Conservation (phyloP, 1,140 invertebrate species). For the Drosophila rhopaloa region DNA sequence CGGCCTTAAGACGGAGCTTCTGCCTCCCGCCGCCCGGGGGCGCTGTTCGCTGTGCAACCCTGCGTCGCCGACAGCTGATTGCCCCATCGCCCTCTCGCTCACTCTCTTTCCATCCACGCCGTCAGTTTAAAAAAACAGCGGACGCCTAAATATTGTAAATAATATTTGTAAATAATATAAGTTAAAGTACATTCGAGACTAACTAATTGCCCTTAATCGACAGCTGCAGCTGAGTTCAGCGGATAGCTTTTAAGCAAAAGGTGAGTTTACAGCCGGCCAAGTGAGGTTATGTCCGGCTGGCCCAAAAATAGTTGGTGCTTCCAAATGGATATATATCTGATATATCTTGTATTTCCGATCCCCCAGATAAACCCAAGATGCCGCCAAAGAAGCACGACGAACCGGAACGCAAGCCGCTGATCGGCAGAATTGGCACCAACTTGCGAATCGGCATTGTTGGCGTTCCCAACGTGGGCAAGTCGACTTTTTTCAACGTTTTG, state of each 20-base stretch:
- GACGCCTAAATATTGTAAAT: constrained; percentile 32
- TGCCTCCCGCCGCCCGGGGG: constrained; percentile 20
- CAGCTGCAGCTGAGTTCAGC: constrained; percentile 17
- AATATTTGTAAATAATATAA: constrained; percentile 27
- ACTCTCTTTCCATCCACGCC: constrained; percentile 60
- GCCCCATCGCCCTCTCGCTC: not conserved
- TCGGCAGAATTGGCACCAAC: constrained; percentile 99
- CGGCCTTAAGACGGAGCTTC: constrained; percentile 1
- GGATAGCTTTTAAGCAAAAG: constrained; percentile 5
- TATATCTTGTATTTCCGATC: constrained; percentile 2
- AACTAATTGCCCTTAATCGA: not conserved
- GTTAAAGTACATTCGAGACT: not conserved
- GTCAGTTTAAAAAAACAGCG: constrained; percentile 28
- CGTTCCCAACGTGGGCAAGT: constrained; percentile 98
- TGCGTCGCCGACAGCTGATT: constrained; percentile 18
- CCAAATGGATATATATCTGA: constrained; percentile 13
- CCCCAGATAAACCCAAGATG: constrained; percentile 86
- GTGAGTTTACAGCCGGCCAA: constrained; percentile 15
- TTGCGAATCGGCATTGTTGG: constrained; percentile 98
- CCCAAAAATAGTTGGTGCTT: constrained; percentile 16
- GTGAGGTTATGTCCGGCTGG: constrained; percentile 39
- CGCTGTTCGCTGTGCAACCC: constrained; percentile 12
- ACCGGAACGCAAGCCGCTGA: constrained; percentile 94
- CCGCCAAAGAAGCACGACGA: constrained; percentile 97
- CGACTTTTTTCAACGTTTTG: constrained; percentile 99